Percentiles rank a stretch among this genome's conserved stretches.
phyloP scores from a whole-genome alignment of 2,888 invertebrate species.

The Gerris lacustris region DNA sequence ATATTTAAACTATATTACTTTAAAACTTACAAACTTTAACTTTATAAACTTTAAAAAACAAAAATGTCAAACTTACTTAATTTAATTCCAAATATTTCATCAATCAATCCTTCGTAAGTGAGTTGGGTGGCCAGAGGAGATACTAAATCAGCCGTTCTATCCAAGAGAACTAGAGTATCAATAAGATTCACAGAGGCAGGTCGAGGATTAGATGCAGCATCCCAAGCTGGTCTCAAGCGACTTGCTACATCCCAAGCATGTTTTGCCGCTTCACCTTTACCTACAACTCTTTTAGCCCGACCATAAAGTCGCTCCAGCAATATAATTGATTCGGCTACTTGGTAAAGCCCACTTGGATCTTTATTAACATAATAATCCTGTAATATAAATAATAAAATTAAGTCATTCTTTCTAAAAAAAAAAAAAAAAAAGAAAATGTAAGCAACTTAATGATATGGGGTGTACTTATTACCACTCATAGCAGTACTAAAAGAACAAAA shows the following conservation, averaged over 20 bases:
- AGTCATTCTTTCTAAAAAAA: not conserved
- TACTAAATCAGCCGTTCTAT: constrained; percentile 81
- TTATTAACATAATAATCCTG: constrained; percentile 75
- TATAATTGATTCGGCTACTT: constrained; percentile 75
- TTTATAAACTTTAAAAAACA: not conserved
- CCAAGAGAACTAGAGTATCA: constrained; percentile 79
- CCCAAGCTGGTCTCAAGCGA: constrained; percentile 42
- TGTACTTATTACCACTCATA: no score
- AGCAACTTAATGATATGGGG: no score
- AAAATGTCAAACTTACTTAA: constrained; percentile 41
- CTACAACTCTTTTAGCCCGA: constrained; percentile 74
- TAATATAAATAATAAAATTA: constrained; percentile 14
- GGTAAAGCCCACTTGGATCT: constrained; percentile 76
- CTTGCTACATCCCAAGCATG: constrained; percentile 80
- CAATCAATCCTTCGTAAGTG: constrained; percentile 94
- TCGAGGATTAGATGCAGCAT: constrained; percentile 12
- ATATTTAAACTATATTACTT: no score
- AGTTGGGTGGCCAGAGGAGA: constrained; percentile 87
- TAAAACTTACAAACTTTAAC: no score
- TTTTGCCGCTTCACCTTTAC: constrained; percentile 77
- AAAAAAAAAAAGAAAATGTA: no score
- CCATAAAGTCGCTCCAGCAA: constrained; percentile 80
- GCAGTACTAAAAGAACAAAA: no score
- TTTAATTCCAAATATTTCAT: constrained; percentile 83
- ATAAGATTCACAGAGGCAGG: constrained; percentile 46